Base-by-base conservation (phyloP, 2,113 vertebrate genomes). In the Myocastor coypus region DNA sequence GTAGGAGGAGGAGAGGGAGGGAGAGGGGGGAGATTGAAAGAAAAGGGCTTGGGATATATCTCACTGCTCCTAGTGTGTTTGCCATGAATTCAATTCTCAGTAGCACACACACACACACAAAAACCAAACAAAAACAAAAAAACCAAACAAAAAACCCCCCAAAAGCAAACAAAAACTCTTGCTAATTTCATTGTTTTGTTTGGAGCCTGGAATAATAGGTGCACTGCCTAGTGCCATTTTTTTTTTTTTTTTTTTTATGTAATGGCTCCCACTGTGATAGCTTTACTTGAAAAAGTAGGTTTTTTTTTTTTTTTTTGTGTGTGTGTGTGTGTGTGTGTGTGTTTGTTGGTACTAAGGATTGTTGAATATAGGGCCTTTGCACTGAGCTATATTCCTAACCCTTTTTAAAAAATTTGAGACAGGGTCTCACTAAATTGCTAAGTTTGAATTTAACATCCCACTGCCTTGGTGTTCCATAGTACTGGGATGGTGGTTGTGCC, bases 111-210 rank as follows among this genome's bases (percentile, higher is more conserved):
- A n/a, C n/a, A n/a, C n/a, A n/a, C n/a, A n/a, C n/a, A n/a, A n/a
- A n/a, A n/a, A n/a, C n/a, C n/a, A n/a, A n/a, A n/a, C n/a, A n/a
- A 16, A 68, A 69, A 69, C 3, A 19, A 16, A 63, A 57, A 12
- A 42, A 46, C 42, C 42, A 42, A 42, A 32, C 20, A n/a, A n/a
- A 71, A 71, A 37, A 9, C 66, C 55, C 24, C 22, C 61, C 7
- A 5, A 13, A 75, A 75, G 42, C 10, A 24, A 6, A 30, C 17
- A 37, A 71, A 71, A 24, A 17, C n/a, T 40, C 3, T 10, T 73
- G 8, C n/a, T 73, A 77, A 78, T 73, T 24, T 68, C 77, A 69
- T 90, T 92, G 71, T 93, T 92, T 89, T 92, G 34, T 84, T 20
- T 14, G 7, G 26, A 83, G 84, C 77, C 68, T 83, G n/a, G 66